Conservation (phyloP, 2,797 vertebrate genomes). For the Leptatherina wallacei region DNA sequence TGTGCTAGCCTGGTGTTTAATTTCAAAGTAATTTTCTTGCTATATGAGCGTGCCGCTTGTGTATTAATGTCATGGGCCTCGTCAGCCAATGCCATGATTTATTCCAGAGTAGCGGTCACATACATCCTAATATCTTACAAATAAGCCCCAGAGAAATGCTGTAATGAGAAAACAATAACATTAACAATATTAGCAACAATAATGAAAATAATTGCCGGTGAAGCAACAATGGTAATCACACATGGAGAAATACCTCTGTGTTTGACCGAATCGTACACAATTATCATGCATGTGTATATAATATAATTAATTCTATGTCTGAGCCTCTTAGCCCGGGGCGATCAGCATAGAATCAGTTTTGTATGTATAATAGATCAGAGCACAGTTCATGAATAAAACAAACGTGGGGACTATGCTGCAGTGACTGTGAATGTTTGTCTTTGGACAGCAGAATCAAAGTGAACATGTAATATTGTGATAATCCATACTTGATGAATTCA, state of each 20-base stretch:
- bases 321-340: slow-evolving; percentile 90
- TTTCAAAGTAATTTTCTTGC: slow-evolving; percentile 85
- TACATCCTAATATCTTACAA: slow-evolving; percentile 75
- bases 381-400: slow-evolving; percentile 99
- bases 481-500: slow-evolving; percentile 99
- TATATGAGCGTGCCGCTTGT: slow-evolving; percentile 75
- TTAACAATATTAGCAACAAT: slow-evolving; percentile 81
- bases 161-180: slow-evolving; percentile 81
- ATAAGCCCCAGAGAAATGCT: slow-evolving; percentile 75
- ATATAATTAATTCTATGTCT: slow-evolving; percentile 99
- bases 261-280: slow-evolving; percentile 96
- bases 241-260: slow-evolving; percentile 89
- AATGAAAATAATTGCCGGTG: slow-evolving; percentile 81
- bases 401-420: slow-evolving; percentile 92
- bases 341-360: slow-evolving; percentile 98
- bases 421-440: slow-evolving; percentile 98
- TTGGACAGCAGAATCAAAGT: slow-evolving; percentile 98
- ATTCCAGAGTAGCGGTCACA: slow-evolving; percentile 73
- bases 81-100: slow-evolving; percentile 72
- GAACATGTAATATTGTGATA: slow-evolving; percentile 99
- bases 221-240: slow-evolving; percentile 83
- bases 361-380: slow-evolving; percentile 99
- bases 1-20: slow-evolving; percentile 82
- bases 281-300: slow-evolving; percentile 99
- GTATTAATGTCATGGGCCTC: slow-evolving; percentile 82